Base-by-base conservation (phyloP, 1,140 invertebrate species). In the Cotesia glomerata region DNA sequence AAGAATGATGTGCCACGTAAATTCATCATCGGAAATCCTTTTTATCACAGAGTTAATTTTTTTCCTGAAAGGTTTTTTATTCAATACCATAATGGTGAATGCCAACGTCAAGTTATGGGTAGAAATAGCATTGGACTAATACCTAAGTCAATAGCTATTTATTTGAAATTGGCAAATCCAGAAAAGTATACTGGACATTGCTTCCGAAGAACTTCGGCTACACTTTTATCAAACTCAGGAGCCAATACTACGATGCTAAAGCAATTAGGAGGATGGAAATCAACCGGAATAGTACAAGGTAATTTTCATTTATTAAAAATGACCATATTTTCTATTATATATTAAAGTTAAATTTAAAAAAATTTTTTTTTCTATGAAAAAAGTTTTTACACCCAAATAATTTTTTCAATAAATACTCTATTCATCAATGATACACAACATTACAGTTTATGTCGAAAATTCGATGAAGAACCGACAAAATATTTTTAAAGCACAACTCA, bases 111-210 rank as follows among this genome's bases (percentile, higher is more conserved):
- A 68, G 66, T 68, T 18, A 68, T 68, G 4, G 39, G 39, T 26
- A 54, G 61, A 45, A 72, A 65, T 58, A 72, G 49, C 51, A 63
- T 72, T 34, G 70, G 59, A 32, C 34, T 51, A 45, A 63, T 35
- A 52, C 70, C 70, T 34, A 51, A 62, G 35, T 26, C 36, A 11
- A 71, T 71, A 16, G 69, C 63, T 0, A 1, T 45, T 7, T 26
- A 36, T 71, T 65, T 71, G 26, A 70, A 62, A 45, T 45, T 61
- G 16, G 52, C 26, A 14, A 70, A 70, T 59, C 8, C 54, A 18
- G 54, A 64, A 71, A 54, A 34, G n/a, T 72, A 72, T 59, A 72
- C 71, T 2, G 71, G 71, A 14, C 71, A 73, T 61, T 73, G 71
- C 63, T 69, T 62, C 18, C 51, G 64, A 11, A 68, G 71, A 62